Evolutionary conservation across 2,888 invertebrate species (phyloP), one percentile per base, ranked within the genome.

Genomic region (Sturmia bella): DNA sequence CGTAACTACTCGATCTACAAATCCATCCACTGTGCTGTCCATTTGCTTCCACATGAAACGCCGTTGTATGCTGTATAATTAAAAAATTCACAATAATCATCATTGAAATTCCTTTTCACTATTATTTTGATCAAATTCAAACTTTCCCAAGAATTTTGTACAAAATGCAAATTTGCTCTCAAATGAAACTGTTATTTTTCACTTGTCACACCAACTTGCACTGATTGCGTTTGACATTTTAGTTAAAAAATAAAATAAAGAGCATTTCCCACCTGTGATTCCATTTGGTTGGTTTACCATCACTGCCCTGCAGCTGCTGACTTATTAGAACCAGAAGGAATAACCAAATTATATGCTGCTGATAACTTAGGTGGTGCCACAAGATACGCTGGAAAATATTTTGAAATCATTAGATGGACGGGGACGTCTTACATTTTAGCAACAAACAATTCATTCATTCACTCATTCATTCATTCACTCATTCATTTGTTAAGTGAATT

Each of bases 21-120:
- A 86, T 5, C 88, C 87, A 5, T 87, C 86, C 85, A 89, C 87
- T 9, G 87, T 87, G 27, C 88, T 88, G 57, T 89, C 89, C 87
- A 90, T 88, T 79, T 90, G 88, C 45, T 88, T 88, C 91, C 91
- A 91, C 91, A 91, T 90, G 56, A 91, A 90, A 27, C 91, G 90
- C 0, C 91, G 87, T 74, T 90, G 90, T 45, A 89, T 87, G 85
- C 87, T 88, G 68, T 24, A 21, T 48, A 9, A 19, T 9, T 19
- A 21, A 19, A 50, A 0, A 54, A 27, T 27, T 50, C 15, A n/a
- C n/a, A 52, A 52, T 52, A 11, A 52, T n/a, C 32, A 32, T 32
- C 7, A 27, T 27, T n/a, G n/a, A 17, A 32, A 3, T 19, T 54
- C 15, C 32, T 17, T 48, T 50, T 50, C 13, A 21, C 12, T 21